These are phyloP conservation scores for Parazoanthus atlanticus DNA, from an alignment of 92 coral and sea anemone species.

Conservation along the genomic window DNA sequence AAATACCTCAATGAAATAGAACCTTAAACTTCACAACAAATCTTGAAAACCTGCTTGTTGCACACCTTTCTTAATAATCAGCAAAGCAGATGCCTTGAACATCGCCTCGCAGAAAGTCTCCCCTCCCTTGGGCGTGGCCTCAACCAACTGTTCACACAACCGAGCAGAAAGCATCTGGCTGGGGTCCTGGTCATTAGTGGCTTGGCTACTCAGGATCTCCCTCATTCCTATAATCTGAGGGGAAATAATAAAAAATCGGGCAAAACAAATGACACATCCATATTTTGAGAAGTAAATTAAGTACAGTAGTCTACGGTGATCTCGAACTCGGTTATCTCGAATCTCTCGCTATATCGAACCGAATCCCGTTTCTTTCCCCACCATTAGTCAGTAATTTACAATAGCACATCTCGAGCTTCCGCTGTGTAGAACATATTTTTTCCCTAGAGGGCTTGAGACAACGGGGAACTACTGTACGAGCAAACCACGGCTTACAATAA, in stretches of 20 bases:
- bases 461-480: no score
- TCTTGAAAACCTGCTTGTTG: background rate
- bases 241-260: background rate
- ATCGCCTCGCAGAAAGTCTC: constrained; percentile 84
- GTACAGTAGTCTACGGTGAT: background rate
- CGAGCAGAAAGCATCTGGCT: constrained; percentile 35
- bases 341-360: no score
- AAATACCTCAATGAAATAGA: background rate
- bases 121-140: constrained; percentile 54
- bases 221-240: constrained; percentile 22
- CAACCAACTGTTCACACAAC: constrained; percentile 72
- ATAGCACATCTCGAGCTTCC: no score
- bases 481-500: no score
- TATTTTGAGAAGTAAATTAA: background rate
- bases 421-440: no score
- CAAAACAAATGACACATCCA: background rate
- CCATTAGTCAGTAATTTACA: no score
- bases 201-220: constrained; percentile 31
- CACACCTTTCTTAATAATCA: constrained; percentile 74
- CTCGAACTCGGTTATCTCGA: no score
- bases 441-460: no score
- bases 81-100: constrained; percentile 89
- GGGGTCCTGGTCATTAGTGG: constrained; percentile 39
- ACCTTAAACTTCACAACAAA: background rate
- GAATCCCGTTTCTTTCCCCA: no score